phyloP scores from a whole-genome alignment of 2,113 vertebrate species.

The Nycticebus coucang region DNA sequence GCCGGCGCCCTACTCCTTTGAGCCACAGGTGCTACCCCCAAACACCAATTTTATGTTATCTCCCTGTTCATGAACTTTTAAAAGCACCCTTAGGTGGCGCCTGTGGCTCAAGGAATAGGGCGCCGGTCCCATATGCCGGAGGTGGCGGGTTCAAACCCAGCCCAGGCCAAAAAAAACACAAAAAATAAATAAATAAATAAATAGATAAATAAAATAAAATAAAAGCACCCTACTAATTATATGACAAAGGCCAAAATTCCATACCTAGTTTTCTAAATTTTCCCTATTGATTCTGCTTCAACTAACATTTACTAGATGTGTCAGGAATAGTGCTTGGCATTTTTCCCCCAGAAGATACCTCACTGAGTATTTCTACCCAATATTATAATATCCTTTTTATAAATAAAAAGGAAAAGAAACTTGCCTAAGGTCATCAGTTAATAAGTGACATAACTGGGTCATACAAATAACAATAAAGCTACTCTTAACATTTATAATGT shows the following conservation, averaged over 20 bases:
- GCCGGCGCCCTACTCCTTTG: too few relatives aligned
- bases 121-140: too few relatives aligned
- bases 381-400: background rate
- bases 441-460: background rate
- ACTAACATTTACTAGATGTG: background rate
- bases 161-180: too few relatives aligned
- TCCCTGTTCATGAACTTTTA: background rate
- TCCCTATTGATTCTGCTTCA: background rate
- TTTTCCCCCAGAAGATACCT: background rate
- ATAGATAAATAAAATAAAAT: too few relatives aligned
- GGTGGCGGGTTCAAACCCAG: too few relatives aligned
- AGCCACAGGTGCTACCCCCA: too few relatives aligned
- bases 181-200: too few relatives aligned
- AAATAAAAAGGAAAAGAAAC: constrained; percentile 19
- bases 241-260: constrained; percentile 16
- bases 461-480: background rate
- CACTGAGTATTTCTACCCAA: background rate
- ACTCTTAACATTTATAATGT: background rate
- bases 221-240: background rate
- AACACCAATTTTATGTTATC: background rate
- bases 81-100: too few relatives aligned
- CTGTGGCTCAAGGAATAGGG: too few relatives aligned
- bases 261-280: background rate
- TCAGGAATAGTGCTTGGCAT: background rate
- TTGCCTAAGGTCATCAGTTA: background rate